Evolutionary conservation across 2,888 invertebrate genomes (phyloP).

Genomic region (Poecilus cupreus): DNA sequence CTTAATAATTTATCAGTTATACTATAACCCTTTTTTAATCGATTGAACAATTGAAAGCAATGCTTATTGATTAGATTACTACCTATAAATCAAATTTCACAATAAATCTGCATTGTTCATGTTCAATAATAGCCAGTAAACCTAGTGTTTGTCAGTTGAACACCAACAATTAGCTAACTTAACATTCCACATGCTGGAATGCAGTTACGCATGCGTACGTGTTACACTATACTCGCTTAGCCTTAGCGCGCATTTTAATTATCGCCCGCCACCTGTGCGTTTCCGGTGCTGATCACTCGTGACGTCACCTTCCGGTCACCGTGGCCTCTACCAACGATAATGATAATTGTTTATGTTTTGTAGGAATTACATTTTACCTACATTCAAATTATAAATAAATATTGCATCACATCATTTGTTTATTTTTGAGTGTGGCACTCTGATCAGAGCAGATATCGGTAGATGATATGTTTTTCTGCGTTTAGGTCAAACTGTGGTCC

Average conservation of each 20-base stretch:
- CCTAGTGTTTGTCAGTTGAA: not conserved
- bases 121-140: not conserved
- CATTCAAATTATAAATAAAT: too few relatives aligned
- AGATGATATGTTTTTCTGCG: too few relatives aligned
- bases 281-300: not conserved
- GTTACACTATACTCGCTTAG: not conserved
- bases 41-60: too few relatives aligned
- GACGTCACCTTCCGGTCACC: slow-evolving; percentile 6
- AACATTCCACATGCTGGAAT: not conserved
- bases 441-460: too few relatives aligned
- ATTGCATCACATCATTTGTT: too few relatives aligned
- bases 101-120: not conserved
- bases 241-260: slow-evolving; percentile 1
- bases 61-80: too few relatives aligned
- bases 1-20: too few relatives aligned
- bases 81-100: too few relatives aligned
- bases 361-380: too few relatives aligned
- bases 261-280: not conserved
- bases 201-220: not conserved
- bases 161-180: not conserved
- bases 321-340: not conserved
- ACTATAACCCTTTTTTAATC: too few relatives aligned
- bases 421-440: too few relatives aligned
- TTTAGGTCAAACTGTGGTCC: too few relatives aligned
- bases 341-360: not conserved